A percentile compares a stretch with the other conserved stretches of the same genome.
Evolutionary conservation across 2,888 invertebrate species (phyloP).

Genomic region (Perithous albicinctus): DNA sequence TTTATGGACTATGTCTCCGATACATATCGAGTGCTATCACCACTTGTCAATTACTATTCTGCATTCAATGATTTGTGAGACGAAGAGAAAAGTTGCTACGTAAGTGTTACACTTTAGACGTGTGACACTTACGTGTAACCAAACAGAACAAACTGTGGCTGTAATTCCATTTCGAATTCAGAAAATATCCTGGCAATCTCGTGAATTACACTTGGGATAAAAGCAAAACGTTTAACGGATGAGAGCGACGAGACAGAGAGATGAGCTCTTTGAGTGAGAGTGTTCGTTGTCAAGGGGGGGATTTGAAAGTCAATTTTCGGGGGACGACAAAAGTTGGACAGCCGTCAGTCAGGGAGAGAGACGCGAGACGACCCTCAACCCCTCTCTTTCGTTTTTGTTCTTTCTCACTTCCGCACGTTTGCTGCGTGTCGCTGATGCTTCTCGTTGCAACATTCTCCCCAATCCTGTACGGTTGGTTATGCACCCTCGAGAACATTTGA

Average conservation of each 20-base stretch:
- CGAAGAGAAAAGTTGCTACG: neutral
- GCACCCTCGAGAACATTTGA: slow-evolving; percentile 80
- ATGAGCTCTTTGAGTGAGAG: slow-evolving; percentile 45
- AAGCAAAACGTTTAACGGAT: slow-evolving; percentile 64
- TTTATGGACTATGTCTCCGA: slow-evolving; percentile 52
- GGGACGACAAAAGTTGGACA: slow-evolving; percentile 66
- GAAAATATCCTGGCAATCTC: slow-evolving; percentile 52
- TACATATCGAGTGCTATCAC: slow-evolving; percentile 57
- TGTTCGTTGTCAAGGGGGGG: slow-evolving; percentile 32
- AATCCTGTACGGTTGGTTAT: slow-evolving; percentile 74
- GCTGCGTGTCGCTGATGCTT: slow-evolving; percentile 40
- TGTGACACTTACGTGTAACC: neutral
- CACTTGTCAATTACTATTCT: slow-evolving; percentile 51
- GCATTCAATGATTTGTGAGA: slow-evolving; percentile 53
- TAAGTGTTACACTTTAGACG: neutral
- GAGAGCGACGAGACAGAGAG: slow-evolving; percentile 47
- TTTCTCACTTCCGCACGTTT: slow-evolving; percentile 65
- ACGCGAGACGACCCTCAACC: slow-evolving; percentile 56
- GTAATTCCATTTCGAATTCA: slow-evolving; percentile 28
- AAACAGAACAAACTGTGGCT: neutral
- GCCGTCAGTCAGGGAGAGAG: slow-evolving; percentile 76
- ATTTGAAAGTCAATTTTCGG: slow-evolving; percentile 68
- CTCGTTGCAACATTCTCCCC: slow-evolving; percentile 59
- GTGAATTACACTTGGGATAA: slow-evolving; percentile 63
- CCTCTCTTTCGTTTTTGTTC: slow-evolving; percentile 42